These are phyloP conservation scores for Acipenser transmontanus DNA, from an alignment of 2,797 vertebrate species.

Conservation along the genomic window DNA sequence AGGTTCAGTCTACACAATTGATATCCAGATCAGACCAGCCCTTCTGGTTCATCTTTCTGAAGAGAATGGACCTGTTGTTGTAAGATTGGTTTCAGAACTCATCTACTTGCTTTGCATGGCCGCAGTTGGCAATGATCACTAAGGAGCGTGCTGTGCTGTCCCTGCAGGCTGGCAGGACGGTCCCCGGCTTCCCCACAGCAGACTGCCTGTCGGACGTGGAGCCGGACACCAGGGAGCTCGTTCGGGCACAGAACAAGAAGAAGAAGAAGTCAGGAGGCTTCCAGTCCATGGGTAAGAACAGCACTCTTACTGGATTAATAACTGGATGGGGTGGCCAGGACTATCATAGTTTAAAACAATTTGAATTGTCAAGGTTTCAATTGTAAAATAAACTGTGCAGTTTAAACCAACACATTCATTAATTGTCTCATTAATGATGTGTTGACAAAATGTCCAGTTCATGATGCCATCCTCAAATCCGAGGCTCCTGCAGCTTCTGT, in stretches of 20 bases:
- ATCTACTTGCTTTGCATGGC: neutral
- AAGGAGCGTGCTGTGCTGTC: neutral
- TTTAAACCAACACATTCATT: neutral
- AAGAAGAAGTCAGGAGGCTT: constrained; percentile 98
- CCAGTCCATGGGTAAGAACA: constrained; percentile 88
- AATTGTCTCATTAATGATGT: too few relatives aligned
- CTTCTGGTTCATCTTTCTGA: neutral
- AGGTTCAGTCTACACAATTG: too few relatives aligned
- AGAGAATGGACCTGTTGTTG: neutral
- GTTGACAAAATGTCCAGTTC: too few relatives aligned
- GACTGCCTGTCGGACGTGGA: constrained; percentile 77
- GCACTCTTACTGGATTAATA: neutral
- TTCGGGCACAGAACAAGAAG: constrained; percentile 92
- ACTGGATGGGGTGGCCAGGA: neutral
- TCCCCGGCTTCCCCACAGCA: constrained; percentile 63
- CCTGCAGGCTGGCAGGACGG: constrained; percentile 37
- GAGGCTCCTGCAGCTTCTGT: too few relatives aligned
- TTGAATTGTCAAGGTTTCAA: neutral
- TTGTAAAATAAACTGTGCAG: neutral
- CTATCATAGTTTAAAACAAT: neutral
- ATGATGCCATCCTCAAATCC: too few relatives aligned
- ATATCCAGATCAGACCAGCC: too few relatives aligned
- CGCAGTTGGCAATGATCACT: too few relatives aligned
- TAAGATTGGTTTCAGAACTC: neutral
- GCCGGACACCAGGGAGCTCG: constrained; percentile 76